Base-by-base conservation (phyloP, 2,888 invertebrate genomes). In the Acanthosepion pharaonis region DNA sequence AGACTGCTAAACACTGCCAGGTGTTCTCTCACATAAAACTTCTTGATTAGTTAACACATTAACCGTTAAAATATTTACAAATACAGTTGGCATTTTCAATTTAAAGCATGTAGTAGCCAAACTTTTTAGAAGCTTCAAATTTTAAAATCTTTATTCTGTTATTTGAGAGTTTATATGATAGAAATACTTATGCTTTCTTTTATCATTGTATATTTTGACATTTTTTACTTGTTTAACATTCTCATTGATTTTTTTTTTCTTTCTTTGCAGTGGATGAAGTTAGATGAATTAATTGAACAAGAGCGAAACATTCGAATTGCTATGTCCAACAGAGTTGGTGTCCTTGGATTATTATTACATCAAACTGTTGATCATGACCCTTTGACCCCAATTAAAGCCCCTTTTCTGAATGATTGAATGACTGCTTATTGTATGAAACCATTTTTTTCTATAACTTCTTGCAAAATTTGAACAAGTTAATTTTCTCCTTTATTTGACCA, bases 251-350 rank as follows among this genome's bases (percentile, higher is more conserved):
- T 92, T 94, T 51, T 93, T 11, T 94, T 91, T 91, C 95, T 94
- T 94, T 94, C 94, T 94, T 98, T 98, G 0, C 98, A 99, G 98
- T 99, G 99, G 99, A 98, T 99, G 95, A 98, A 99, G 97, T 98
- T 99, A 97, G 99, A 99, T 96, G 99, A 99, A 97, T 98, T 99
- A 92, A 98, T 99, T 94, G 99, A 99, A 96, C 99, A 99, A 97
- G 99, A 99, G 97, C 98, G 99, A 95, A 98, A 98, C 96, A 98
- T 99, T 55, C 98, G 99, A 8, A 98, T 97, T 95, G 98, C 98
- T 94, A 98, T 98, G 98, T 98, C 98, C 5, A 98, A 98, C 96
- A 98, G 99, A 95, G 99, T 99, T 92, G 99, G 99, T 0, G 99
- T 99, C 0, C 98, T 99, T 28, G 99, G 99, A 0, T 98, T 99